Evolutionary conservation across 2,888 invertebrate species (phyloP).

Genomic region (Cantharis flavilabris): DNA sequence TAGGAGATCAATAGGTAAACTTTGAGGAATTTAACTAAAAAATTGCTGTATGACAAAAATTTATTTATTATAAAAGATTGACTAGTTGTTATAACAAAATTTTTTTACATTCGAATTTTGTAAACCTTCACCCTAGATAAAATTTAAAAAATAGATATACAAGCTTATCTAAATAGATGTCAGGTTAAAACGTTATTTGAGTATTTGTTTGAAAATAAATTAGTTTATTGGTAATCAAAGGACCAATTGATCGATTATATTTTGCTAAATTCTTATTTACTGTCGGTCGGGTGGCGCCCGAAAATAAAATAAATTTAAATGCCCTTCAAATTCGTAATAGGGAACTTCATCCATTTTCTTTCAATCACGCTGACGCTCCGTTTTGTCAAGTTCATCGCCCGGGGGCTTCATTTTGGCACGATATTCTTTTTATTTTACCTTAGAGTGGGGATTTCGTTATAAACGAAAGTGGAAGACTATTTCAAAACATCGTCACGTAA

Average conservation of each 20-base stretch:
- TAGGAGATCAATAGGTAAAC: too few relatives aligned
- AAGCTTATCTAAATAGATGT: neutral
- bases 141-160: neutral
- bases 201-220: neutral
- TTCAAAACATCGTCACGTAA: neutral
- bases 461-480: neutral
- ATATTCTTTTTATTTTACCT: neutral
- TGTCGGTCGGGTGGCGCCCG: neutral
- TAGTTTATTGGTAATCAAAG: neutral
- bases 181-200: neutral
- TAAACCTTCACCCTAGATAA: neutral
- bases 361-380: neutral
- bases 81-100: neutral
- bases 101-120: neutral
- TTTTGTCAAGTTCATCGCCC: neutral
- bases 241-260: neutral
- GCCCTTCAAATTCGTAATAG: neutral
- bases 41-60: neutral
- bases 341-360: neutral
- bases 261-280: neutral
- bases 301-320: neutral
- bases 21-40: neutral
- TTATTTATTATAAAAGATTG: constrained; percentile 2
- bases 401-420: neutral
- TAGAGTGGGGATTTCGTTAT: neutral